Evolutionary conservation across 1,140 invertebrate genomes (phyloP), one percentile per base, ranked within the genome.

Genomic region (Zeugodacus cucurbitae): DNA sequence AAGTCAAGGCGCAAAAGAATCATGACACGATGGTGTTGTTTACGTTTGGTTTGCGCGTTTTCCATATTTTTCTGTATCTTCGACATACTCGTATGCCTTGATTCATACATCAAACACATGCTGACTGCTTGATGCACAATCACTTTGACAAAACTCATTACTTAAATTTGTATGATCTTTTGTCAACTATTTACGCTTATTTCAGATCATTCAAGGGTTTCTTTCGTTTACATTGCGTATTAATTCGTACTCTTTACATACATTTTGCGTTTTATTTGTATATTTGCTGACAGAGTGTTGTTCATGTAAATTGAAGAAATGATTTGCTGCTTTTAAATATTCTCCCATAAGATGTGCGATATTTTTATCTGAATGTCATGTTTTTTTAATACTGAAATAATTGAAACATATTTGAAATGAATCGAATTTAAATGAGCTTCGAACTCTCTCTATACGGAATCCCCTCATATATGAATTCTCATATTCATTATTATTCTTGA

Each of bases 141-240:
- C 74, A 48, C 74, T 48, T 54, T 82, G 74, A 3, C 22, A 29
- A 82, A 82, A 82, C n/a, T 54, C 44, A 82, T 82, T 82, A 54
- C 74, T 48, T 54, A 54, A n/a, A 82, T 48, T 29, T 82, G 10
- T 54, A n/a, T 10, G 3, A 82, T 82, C 22, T 48, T 54, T 17
- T 82, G 74, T 82, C 37, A 82, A 82, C 37, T 6, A 48, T 48
- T 29, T 82, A 48, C 37, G 10, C 29, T 2, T 29, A n/a, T n/a
- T 29, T 82, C 0, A 82, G 22, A 34, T 29, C 41, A 82, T 82
- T 82, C 41, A 26, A 48, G 26, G 10, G 48, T 22, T 8, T 59
- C 58, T 59, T 59, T 59, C n/a, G 7, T 44, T 82, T 48, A n/a
- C n/a, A 26, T 34, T 11, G 26, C 11, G 26, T 82, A 82, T 82